Conservation (phyloP, 2,797 vertebrate species). For the Macropodus opercularis region DNA sequence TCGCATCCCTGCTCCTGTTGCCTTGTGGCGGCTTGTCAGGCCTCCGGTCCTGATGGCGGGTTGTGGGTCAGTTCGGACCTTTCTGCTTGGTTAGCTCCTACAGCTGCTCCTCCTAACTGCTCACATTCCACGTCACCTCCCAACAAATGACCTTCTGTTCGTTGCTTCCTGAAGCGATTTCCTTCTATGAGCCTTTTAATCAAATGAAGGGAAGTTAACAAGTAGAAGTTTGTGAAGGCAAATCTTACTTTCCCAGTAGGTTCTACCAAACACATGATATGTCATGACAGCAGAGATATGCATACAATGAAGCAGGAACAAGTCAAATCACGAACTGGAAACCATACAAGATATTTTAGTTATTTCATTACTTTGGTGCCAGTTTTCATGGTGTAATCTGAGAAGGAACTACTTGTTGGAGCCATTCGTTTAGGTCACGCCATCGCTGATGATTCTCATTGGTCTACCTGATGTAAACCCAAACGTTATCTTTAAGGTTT, state of each 20-base stretch:
- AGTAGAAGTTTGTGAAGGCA: neutral
- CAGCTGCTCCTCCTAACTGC: slow-evolving; percentile 24
- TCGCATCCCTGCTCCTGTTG: too few species aligned
- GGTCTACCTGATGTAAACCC: neutral
- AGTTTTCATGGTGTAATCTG: neutral
- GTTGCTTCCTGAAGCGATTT: neutral
- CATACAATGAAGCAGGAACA: slow-evolving; percentile 25
- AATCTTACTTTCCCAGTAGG: slow-evolving; percentile 5
- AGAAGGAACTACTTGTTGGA: neutral
- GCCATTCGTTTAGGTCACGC: neutral
- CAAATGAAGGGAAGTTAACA: neutral
- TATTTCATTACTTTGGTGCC: neutral
- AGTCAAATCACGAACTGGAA: slow-evolving; percentile 8
- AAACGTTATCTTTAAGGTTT: neutral
- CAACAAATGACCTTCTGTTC: neutral
- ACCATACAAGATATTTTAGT: neutral
- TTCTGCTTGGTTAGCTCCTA: slow-evolving; percentile 27
- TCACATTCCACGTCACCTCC: slow-evolving; percentile 20
- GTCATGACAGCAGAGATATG: slow-evolving; percentile 32
- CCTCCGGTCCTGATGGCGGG: neutral
- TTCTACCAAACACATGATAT: neutral
- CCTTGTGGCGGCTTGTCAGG: slow-evolving; percentile 12
- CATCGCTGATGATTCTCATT: neutral
- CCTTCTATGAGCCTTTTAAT: neutral
- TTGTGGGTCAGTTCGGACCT: slow-evolving; percentile 7